Base-by-base conservation (phyloP, 1,140 invertebrate genomes). In the Cyphomyrmex costatus region DNA sequence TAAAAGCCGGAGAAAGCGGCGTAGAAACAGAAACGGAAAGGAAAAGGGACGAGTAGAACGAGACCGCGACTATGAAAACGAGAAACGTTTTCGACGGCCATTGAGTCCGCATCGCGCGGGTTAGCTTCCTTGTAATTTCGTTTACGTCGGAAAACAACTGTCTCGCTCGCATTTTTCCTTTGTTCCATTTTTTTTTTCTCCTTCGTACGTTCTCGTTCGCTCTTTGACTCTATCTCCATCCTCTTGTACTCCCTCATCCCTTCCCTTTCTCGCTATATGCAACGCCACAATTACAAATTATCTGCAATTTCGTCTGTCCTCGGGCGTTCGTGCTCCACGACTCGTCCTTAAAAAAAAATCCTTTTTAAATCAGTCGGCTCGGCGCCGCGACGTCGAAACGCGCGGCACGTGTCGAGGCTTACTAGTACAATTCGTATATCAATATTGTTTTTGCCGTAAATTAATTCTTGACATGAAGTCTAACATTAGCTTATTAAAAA, bases 101-200 rank as follows among this genome's bases (percentile, higher is more conserved):
- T 89, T 71, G 88, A 89, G 88, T 84, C 86, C 53, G 30, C 88
- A 61, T 82, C 79, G 86, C 85, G 85, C 73, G 85, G 85, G 85
- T 87, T 85, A 87, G 79, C 87, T 86, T 87, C 79, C 79, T 87
- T 85, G 90, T 91, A 91, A 91, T 91, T 91, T 91, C 84, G 88
- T 91, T 91, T 87, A 83, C 84, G 88, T 88, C 82, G 88, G 79
- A 88, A 91, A 91, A 91, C 90, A 90, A 88, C 89, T 87, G 88
- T 76, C 88, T 83, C 89, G 76, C 16, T 12, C 33, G 46, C 46
- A 49, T 63, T 70, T 51, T 84, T 86, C 49, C 65, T 76, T 56
- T 77, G 65, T 68, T 49, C 33, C 14, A n/a, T 30, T 33, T 21
- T 36, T 24, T 27, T 36, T 56, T 33, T 46, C 85, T 68, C 77